These are phyloP conservation scores for Sminthopsis crassicaudata DNA, from an alignment of 2,113 vertebrate species.

Conservation along the genomic window DNA sequence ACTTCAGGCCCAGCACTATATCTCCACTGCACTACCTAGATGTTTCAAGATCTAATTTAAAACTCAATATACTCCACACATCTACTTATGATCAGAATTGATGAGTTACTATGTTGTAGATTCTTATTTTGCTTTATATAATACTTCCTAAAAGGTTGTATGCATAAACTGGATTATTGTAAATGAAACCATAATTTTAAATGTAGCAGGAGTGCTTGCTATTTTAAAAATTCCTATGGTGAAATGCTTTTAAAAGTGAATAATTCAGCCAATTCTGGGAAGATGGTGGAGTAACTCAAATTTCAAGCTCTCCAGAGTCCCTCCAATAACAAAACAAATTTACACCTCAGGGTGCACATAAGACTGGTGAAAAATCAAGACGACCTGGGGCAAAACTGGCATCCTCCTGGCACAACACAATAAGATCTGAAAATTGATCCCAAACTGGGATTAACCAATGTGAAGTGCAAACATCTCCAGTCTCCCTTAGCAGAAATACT, in stretches of 20 bases:
- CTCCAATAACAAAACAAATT: no score
- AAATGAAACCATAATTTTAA: neutral
- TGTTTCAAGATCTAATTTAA: neutral
- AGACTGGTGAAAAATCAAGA: no score
- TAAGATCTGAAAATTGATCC: no score
- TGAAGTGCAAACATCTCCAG: no score
- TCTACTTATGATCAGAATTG: neutral
- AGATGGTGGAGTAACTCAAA: no score
- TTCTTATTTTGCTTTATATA: neutral
- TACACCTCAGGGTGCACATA: no score
- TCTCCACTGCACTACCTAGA: neutral
- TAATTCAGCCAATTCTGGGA: neutral
- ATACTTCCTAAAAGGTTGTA: neutral
- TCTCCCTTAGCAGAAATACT: no score
- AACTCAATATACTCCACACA: neutral
- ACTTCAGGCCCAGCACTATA: neutral
- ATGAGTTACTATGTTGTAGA: neutral
- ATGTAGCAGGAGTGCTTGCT: no score
- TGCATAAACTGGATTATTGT: neutral
- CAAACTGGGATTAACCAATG: no score
- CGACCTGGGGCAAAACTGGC: no score
- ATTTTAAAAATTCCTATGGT: neutral
- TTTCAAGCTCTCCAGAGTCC: no score
- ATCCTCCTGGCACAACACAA: no score
- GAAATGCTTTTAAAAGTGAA: neutral